Percentiles rank a stretch among this genome's conserved stretches.
phyloP scores from a whole-genome alignment of 2,888 invertebrate genomes.

The Nymphalis urticae region DNA sequence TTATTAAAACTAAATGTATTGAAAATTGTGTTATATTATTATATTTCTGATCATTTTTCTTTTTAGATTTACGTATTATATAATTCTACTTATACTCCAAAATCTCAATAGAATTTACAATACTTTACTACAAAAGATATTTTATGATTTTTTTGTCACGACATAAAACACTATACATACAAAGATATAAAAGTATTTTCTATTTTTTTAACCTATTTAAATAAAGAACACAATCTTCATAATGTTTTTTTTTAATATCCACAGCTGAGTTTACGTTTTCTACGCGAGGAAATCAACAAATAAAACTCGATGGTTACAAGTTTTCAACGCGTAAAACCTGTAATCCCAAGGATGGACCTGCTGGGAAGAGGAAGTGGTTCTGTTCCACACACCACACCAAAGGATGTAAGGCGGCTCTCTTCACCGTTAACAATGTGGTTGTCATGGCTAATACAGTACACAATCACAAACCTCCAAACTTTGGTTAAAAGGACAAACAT shows the following conservation, averaged over 20 bases:
- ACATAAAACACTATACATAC: no score
- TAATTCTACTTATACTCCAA: no score
- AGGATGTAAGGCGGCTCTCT: conserved; percentile 48
- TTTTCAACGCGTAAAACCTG: conserved; percentile 36
- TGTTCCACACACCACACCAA: conserved; percentile 47
- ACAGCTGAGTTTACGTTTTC: conserved; percentile 36
- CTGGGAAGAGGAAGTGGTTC: conserved; percentile 43
- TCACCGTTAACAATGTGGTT: conserved; percentile 43
- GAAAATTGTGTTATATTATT: no score
- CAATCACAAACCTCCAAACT: conserved; percentile 33
- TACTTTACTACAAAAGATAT: no score
- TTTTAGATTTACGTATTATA: no score
- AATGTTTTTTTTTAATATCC: not conserved
- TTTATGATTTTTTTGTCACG: no score
- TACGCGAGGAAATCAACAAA: conserved; percentile 37
- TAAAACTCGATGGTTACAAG: conserved; percentile 36
- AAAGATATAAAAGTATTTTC: no score
- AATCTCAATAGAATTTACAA: no score
- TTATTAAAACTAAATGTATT: no score
- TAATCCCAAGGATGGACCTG: conserved; percentile 20
- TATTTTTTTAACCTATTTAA: no score
- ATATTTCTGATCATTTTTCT: no score
- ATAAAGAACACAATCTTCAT: no score
- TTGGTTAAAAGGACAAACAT: not conserved
- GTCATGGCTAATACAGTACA: conserved; percentile 36